These are phyloP conservation scores for Bubo bubo DNA, from an alignment of 2,113 vertebrate genomes.

Conservation along the genomic window DNA sequence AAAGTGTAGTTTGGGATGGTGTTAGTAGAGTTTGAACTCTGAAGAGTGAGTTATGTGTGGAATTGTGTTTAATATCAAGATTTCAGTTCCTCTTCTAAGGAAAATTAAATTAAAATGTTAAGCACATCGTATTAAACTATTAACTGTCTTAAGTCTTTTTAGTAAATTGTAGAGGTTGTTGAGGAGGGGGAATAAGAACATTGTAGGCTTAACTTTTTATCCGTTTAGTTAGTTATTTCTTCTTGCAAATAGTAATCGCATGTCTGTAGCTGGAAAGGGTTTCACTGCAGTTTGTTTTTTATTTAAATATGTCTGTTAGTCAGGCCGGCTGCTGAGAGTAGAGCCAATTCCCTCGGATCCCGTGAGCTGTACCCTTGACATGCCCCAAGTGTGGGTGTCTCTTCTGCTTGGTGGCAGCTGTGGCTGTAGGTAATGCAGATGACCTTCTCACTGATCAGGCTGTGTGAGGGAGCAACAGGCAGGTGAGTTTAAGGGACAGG, in stretches of 20 bases:
- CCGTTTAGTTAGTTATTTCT: neutral
- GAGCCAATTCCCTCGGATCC: neutral
- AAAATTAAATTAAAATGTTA: neutral
- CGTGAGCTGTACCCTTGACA: rapidly evolving
- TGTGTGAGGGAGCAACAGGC: neutral
- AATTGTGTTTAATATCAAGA: neutral
- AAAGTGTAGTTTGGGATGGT: neutral
- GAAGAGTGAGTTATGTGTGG: neutral
- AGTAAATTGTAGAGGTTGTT: neutral
- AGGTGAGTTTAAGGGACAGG: neutral
- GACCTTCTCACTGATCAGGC: neutral
- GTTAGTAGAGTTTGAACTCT: neutral
- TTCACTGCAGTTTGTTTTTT: neutral
- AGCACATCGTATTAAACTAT: neutral
- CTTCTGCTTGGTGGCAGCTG: neutral
- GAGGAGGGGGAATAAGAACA: neutral
- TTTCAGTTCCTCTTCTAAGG: neutral
- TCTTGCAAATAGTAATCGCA: neutral
- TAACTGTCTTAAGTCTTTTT: neutral
- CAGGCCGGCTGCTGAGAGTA: neutral
- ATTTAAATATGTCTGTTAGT: neutral
- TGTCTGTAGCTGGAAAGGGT: neutral
- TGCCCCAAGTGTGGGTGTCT: neutral
- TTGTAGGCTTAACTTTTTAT: neutral
- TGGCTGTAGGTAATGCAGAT: rapidly evolving